A percentile compares a stretch with the other conserved stretches of the same genome.
These are phyloP conservation scores for Rotaria magnacalcarata DNA, from an alignment of 2,888 invertebrate genomes.

Conservation along the genomic window DNA sequence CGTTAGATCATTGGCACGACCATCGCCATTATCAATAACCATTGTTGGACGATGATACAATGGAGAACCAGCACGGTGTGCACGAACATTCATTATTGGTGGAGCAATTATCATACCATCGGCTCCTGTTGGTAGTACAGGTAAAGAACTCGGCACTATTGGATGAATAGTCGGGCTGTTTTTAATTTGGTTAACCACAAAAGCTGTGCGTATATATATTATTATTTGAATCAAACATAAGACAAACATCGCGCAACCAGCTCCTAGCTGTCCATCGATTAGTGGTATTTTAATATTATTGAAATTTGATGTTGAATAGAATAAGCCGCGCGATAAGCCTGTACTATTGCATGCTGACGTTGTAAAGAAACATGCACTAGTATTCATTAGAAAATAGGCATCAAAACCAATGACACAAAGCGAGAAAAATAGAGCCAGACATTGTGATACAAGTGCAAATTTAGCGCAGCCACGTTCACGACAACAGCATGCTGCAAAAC, in stretches of 20 bases:
- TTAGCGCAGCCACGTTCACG: background rate
- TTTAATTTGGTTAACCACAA: background rate
- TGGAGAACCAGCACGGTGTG: background rate
- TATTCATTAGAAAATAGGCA: background rate
- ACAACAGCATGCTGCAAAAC: background rate
- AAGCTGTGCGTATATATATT: background rate
- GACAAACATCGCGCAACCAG: background rate
- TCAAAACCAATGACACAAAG: background rate
- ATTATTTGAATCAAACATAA: background rate
- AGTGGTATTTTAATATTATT: slow-evolving; percentile 12
- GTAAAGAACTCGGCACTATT: background rate
- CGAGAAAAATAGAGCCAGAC: background rate
- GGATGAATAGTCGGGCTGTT: background rate
- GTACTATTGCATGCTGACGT: background rate
- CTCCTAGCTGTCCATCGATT: background rate
- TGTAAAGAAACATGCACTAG: background rate
- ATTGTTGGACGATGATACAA: background rate
- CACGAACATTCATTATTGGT: background rate
- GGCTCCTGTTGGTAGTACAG: background rate
- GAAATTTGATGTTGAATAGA: background rate
- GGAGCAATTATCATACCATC: background rate
- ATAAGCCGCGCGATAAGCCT: background rate
- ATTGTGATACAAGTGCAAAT: background rate
- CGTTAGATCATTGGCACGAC: background rate
- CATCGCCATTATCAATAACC: background rate